These are phyloP conservation scores for Desmophyllum pertusum DNA, from an alignment of 92 coral and sea anemone genomes.

Conservation along the genomic window DNA sequence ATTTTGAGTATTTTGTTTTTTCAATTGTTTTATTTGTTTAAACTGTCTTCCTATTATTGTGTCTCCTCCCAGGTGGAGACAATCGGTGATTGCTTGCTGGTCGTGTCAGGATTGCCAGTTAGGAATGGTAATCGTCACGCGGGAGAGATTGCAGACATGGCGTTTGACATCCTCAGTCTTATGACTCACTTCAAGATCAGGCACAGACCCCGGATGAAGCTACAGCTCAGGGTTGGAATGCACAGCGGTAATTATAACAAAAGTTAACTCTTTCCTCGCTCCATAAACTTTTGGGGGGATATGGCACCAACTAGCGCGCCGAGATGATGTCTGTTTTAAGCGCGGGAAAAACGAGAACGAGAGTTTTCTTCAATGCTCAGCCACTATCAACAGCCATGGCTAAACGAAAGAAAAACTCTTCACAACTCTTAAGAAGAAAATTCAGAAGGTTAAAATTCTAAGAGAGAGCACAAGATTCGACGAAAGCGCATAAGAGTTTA, in stretches of 20 bases:
- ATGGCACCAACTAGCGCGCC: no score
- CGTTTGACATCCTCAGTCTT: slow-evolving; percentile 85
- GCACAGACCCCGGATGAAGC: slow-evolving; percentile 91
- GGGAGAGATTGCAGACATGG: slow-evolving; percentile 93
- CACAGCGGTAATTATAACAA: slow-evolving; percentile 78
- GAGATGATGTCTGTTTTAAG: no score
- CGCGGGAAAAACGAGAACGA: no score
- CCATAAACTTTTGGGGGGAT: not conserved
- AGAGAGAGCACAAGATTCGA: no score
- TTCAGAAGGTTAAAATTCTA: no score
- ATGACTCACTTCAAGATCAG: slow-evolving; percentile 89
- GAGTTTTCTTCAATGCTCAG: no score
- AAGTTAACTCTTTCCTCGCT: not conserved
- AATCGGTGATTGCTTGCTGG: slow-evolving; percentile 91
- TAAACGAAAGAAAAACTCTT: no score
- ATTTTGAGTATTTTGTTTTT: no score
- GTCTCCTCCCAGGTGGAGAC: slow-evolving; percentile 72
- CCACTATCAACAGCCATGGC: no score
- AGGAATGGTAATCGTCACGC: slow-evolving; percentile 94
- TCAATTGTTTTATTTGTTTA: no score
- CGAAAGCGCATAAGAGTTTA: no score
- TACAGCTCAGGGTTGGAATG: slow-evolving; percentile 90
- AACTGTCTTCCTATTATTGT: not conserved
- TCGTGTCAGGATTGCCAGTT: slow-evolving; percentile 91
- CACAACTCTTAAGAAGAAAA: no score